A percentile compares a stretch with the other conserved stretches of the same genome.
phyloP scores from a whole-genome alignment of 2,113 vertebrate species.

The Gila orcuttii region DNA sequence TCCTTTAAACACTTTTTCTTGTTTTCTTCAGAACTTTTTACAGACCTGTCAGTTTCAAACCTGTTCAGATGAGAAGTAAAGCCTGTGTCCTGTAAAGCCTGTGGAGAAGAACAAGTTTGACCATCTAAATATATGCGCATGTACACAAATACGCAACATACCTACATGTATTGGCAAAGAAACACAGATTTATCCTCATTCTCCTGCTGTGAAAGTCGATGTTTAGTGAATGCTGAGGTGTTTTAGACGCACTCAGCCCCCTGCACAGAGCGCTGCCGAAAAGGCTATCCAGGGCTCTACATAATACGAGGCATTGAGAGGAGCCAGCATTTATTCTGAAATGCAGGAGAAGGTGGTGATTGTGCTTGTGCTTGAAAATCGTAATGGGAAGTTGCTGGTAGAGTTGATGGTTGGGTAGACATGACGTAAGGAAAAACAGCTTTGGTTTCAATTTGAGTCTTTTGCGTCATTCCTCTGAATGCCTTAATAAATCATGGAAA shows the following conservation, averaged over 20 bases:
- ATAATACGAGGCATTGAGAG: conserved; percentile 21
- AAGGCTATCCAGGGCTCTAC: neutral
- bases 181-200: conserved; percentile 3
- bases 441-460: conserved; percentile 64
- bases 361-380: neutral
- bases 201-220: neutral
- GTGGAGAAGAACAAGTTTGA: neutral
- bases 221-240: neutral
- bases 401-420: conserved; percentile 36
- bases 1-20: neutral
- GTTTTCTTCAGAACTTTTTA: neutral
- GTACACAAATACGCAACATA: neutral
- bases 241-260: conserved; percentile 5
- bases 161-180: neutral
- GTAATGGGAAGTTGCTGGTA: conserved; percentile 17
- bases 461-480: conserved; percentile 70
- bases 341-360: conserved; percentile 2
- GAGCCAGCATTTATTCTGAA: neutral
- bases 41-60: neutral
- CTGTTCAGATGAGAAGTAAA: neutral
- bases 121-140: neutral
- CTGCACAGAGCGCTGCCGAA: neutral
- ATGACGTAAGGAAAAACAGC: conserved; percentile 45
- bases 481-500: conserved; percentile 61
- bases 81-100: neutral